phyloP scores from a whole-genome alignment of 2,797 vertebrate genomes.

The Apogon talboti region DNA sequence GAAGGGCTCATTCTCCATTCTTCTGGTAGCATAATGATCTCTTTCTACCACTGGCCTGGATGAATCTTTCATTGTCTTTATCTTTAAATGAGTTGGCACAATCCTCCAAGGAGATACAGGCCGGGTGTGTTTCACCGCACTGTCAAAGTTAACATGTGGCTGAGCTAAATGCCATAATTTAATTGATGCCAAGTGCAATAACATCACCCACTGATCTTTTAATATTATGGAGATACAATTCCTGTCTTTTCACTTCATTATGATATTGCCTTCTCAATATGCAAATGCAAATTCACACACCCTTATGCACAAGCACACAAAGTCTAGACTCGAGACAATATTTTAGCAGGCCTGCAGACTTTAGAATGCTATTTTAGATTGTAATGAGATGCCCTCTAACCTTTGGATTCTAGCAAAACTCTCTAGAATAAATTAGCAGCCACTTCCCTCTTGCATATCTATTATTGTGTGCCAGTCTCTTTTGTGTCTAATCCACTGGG shows the following conservation, averaged over 20 bases:
- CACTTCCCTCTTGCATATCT: constrained; percentile 42
- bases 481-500: constrained; percentile 46
- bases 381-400: constrained; percentile 75
- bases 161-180: constrained; percentile 73
- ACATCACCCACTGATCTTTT: constrained; percentile 74
- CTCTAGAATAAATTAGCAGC: constrained; percentile 66
- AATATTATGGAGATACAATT: constrained; percentile 70
- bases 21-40: constrained; percentile 67
- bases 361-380: constrained; percentile 64
- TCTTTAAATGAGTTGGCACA: constrained; percentile 67
- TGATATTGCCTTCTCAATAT: constrained; percentile 63
- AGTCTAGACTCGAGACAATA: constrained; percentile 55
- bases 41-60: constrained; percentile 53
- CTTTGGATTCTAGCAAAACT: constrained; percentile 59
- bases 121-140: constrained; percentile 44
- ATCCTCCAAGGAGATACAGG: constrained; percentile 57
- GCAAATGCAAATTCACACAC: constrained; percentile 56
- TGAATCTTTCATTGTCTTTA: constrained; percentile 78
- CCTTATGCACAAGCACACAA: constrained; percentile 11
- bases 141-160: constrained; percentile 72
- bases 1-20: constrained; percentile 64
- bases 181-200: constrained; percentile 75
- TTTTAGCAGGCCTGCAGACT: constrained; percentile 54
- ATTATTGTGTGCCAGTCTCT: constrained; percentile 19
- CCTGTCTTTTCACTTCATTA: constrained; percentile 63